These are phyloP conservation scores for Pandemis corylana DNA, from an alignment of 2,888 invertebrate genomes.

Conservation along the genomic window DNA sequence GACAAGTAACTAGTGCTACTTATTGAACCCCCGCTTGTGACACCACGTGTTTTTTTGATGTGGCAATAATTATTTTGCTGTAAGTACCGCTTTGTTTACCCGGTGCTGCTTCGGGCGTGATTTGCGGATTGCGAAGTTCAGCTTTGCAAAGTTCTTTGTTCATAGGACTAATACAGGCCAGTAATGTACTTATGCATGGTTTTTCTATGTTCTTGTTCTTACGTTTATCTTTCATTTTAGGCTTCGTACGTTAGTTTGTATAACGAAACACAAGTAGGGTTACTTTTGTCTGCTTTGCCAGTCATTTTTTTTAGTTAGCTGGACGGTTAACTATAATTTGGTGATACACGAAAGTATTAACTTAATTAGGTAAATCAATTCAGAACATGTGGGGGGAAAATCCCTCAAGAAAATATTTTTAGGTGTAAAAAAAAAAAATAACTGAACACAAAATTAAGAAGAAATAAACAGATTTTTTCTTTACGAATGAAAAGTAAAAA, in stretches of 20 bases:
- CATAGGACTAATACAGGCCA: constrained; percentile 5
- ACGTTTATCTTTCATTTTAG: not conserved
- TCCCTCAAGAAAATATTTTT: no score
- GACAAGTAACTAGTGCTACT: constrained; percentile 69
- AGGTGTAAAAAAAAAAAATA: no score
- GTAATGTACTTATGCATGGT: not conserved
- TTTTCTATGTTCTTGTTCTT: not conserved
- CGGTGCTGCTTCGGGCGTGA: constrained; percentile 14
- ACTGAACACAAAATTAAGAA: no score
- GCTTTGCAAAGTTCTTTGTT: constrained; percentile 10
- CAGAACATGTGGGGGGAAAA: no score
- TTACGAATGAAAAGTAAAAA: no score
- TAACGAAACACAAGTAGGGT: no score
- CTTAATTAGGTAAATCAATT: no score
- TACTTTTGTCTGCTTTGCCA: no score
- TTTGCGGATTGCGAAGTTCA: not conserved
- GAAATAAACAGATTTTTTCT: no score
- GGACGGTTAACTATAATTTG: no score
- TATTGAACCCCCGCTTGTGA: constrained; percentile 63
- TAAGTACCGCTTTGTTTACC: constrained; percentile 71
- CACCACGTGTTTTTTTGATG: constrained; percentile 63
- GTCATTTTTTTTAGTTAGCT: no score
- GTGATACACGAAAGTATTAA: no score
- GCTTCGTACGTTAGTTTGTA: not conserved
- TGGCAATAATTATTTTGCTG: constrained; percentile 66